These are phyloP conservation scores for Anguilla marmorata DNA, from an alignment of 2,797 vertebrate genomes.

Conservation along the genomic window DNA sequence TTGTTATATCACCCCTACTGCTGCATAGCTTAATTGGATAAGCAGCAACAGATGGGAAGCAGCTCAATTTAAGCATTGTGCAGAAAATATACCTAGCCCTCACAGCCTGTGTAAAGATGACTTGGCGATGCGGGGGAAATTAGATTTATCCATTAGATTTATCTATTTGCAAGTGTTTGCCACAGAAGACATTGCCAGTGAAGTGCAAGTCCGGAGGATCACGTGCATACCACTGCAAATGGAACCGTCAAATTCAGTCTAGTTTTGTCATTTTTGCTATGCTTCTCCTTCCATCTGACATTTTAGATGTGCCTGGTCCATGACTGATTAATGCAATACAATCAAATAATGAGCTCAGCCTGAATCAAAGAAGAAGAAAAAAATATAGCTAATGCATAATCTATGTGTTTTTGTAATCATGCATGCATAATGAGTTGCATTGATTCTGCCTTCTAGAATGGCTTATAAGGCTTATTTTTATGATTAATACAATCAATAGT, in stretches of 20 bases:
- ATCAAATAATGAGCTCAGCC: conserved; percentile 60
- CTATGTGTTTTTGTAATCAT: conserved; percentile 66
- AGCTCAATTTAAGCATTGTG: conserved; percentile 62
- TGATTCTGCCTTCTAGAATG: conserved; percentile 60
- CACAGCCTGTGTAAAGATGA: conserved; percentile 65
- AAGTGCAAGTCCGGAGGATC: conserved; percentile 65
- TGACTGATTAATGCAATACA: conserved; percentile 69
- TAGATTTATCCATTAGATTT: conserved; percentile 55
- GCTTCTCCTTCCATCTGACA: conserved; percentile 61
- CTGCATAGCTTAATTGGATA: conserved; percentile 69
- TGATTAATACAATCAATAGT: neutral
- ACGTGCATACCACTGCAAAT: conserved; percentile 61
- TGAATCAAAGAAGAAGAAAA: conserved; percentile 52
- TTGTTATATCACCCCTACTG: conserved; percentile 38
- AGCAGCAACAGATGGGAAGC: conserved; percentile 79
- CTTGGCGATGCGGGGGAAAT: conserved; percentile 59
- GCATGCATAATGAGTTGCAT: conserved; percentile 61
- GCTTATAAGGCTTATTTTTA: conserved; percentile 44
- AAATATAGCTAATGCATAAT: conserved; percentile 38
- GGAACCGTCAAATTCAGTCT: conserved; percentile 57
- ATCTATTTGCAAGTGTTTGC: conserved; percentile 68
- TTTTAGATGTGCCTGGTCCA: conserved; percentile 71
- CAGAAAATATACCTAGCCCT: conserved; percentile 72
- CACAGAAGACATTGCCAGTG: conserved; percentile 43
- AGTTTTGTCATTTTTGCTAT: conserved; percentile 62